Evolutionary conservation across 2,113 vertebrate species (phyloP).

Genomic region (Labrus mixtus): DNA sequence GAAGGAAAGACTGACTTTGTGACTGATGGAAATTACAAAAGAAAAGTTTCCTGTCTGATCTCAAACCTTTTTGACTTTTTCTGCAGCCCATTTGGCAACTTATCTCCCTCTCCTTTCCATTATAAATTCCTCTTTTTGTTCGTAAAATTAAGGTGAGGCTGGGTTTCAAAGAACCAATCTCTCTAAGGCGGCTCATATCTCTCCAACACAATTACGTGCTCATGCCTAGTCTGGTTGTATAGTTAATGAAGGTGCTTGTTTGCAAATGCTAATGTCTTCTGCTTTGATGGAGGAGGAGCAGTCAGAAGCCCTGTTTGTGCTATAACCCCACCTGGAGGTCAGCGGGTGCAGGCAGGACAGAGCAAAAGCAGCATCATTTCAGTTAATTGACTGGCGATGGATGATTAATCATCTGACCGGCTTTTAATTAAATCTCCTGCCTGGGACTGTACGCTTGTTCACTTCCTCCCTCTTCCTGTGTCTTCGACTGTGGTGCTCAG

Average conservation of each 20-base stretch:
- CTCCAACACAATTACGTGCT: conserved; percentile 70
- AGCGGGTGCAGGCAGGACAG: conserved; percentile 31
- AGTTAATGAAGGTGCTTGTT: conserved; percentile 81
- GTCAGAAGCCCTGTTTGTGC: conserved; percentile 49
- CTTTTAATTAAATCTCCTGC: conserved; percentile 79
- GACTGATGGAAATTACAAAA: conserved; percentile 24
- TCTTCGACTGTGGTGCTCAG: conserved; percentile 47
- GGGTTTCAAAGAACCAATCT: conserved; percentile 65
- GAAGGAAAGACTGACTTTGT: conserved; percentile 9
- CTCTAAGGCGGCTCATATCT: conserved; percentile 62
- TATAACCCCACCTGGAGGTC: conserved; percentile 73
- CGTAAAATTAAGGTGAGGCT: conserved; percentile 61
- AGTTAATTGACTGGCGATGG: conserved; percentile 73
- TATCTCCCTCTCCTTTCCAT: conserved; percentile 35
- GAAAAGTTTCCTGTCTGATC: conserved; percentile 34
- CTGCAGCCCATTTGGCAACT: conserved; percentile 2
- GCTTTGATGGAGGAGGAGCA: conserved; percentile 74
- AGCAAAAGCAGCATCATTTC: conserved; percentile 54
- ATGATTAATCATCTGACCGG: conserved; percentile 74
- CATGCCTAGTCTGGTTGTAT: conserved; percentile 76
- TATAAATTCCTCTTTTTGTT: conserved; percentile 36
- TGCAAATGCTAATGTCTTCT: conserved; percentile 75
- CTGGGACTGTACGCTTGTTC: conserved; percentile 41
- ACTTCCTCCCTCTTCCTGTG: conserved; percentile 34
- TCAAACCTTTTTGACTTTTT: conserved; percentile 43